These are phyloP conservation scores for Lumbricus terrestris DNA, from an alignment of 2,888 invertebrate species.

Conservation along the genomic window DNA sequence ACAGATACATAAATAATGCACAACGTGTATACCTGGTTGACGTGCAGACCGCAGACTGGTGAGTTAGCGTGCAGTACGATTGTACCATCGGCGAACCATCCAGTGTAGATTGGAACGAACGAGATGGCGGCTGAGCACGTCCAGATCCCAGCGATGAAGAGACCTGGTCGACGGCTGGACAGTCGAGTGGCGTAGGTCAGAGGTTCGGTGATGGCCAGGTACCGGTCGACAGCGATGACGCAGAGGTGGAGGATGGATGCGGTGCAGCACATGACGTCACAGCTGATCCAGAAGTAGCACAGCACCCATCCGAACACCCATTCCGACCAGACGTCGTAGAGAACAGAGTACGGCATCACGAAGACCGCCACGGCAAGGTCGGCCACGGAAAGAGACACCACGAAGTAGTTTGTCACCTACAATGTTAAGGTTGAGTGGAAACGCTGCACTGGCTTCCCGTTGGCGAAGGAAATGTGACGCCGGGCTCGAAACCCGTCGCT, in stretches of 20 bases:
- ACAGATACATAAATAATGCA: too few species aligned
- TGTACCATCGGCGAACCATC: conserved; percentile 32
- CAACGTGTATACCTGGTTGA: conserved; percentile 53
- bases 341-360: conserved; percentile 48
- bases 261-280: conserved; percentile 57
- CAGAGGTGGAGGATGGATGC: conserved; percentile 55
- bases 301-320: conserved; percentile 54
- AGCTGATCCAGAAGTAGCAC: conserved; percentile 55
- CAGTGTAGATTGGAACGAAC: conserved; percentile 53
- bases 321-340: conserved; percentile 40
- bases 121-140: conserved; percentile 49
- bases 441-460: background rate
- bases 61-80: background rate
- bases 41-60: conserved; percentile 41
- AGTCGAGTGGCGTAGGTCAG: conserved; percentile 47
- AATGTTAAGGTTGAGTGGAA: background rate
- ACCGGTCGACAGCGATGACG: conserved; percentile 50
- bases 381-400: conserved; percentile 51
- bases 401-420: conserved; percentile 51
- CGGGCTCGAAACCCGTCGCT: too few species aligned
- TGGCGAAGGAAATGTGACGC: background rate
- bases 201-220: conserved; percentile 52
- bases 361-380: conserved; percentile 53
- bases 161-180: conserved; percentile 43
- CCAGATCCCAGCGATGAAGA: conserved; percentile 49